A percentile compares a stretch with the other conserved stretches of the same genome.
Evolutionary conservation across 1,140 invertebrate species (phyloP).

Genomic region (Meloidogyne exigua): DNA sequence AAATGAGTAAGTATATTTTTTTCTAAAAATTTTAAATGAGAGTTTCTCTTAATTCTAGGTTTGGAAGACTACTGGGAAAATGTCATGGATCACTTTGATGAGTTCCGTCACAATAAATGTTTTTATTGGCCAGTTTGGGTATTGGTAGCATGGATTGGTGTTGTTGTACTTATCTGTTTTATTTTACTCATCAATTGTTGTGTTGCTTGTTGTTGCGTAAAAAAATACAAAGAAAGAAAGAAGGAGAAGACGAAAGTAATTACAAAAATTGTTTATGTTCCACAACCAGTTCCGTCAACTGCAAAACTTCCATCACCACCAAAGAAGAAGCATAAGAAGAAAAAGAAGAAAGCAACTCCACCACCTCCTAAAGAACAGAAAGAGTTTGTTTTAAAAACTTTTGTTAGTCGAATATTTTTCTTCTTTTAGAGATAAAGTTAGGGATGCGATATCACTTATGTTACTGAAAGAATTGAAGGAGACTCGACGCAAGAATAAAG

Average conservation of each 20-base stretch:
- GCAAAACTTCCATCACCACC: background rate
- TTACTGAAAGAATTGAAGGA: background rate
- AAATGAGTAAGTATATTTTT: slow-evolving; percentile 1
- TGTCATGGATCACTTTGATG: background rate
- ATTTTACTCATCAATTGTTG: background rate
- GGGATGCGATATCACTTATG: background rate
- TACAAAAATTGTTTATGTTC: background rate
- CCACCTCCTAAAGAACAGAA: background rate
- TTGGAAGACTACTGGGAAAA: background rate
- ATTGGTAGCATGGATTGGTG: background rate
- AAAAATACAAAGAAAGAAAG: background rate
- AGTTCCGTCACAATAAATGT: background rate
- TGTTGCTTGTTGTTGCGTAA: background rate
- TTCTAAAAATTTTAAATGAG: background rate
- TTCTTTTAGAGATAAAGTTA: background rate
- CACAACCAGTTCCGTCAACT: background rate
- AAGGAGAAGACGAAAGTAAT: background rate
- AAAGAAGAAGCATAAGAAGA: background rate
- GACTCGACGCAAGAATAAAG: background rate
- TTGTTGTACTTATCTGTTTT: background rate
- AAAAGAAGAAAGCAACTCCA: background rate
- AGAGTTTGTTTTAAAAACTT: background rate
- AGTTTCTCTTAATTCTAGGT: background rate
- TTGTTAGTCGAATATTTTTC: background rate
- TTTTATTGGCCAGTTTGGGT: slow-evolving; percentile 3